phyloP scores from a whole-genome alignment of 1,140 invertebrate genomes.

The Tetraneura akinire region DNA sequence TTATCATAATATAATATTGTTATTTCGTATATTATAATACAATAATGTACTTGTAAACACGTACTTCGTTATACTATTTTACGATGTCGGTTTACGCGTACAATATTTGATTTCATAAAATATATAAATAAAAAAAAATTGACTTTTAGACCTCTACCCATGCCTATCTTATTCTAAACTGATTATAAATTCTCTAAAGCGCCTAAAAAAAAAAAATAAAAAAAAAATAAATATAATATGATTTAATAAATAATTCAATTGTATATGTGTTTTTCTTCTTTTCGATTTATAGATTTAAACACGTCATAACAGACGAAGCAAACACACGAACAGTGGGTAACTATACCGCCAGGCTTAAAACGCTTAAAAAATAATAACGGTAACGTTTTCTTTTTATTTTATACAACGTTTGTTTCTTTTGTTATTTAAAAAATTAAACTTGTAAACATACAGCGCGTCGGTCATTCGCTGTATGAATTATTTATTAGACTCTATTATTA shows the following conservation, averaged over 20 bases:
- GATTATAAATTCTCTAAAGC: slow-evolving; percentile 24
- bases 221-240: background rate
- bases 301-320: background rate
- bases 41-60: too few species aligned
- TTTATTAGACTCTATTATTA: background rate
- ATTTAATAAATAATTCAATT: background rate
- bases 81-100: background rate
- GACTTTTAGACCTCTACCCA: too few species aligned
- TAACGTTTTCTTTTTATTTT: background rate
- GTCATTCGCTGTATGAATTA: background rate
- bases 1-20: too few species aligned
- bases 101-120: background rate
- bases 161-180: slow-evolving; percentile 9
- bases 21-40: too few species aligned
- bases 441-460: too few species aligned
- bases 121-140: background rate
- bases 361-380: background rate
- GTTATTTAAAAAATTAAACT: slow-evolving; percentile 7
- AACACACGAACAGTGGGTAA: background rate
- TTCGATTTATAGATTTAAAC: too few species aligned
- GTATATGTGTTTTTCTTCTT: too few species aligned
- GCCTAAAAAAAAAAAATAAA: slow-evolving; percentile 12
- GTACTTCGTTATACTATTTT: too few species aligned
- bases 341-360: background rate
- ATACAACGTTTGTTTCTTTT: slow-evolving; percentile 2